phyloP scores from a whole-genome alignment of 2,888 invertebrate species.

The Eupsilia transversa region DNA sequence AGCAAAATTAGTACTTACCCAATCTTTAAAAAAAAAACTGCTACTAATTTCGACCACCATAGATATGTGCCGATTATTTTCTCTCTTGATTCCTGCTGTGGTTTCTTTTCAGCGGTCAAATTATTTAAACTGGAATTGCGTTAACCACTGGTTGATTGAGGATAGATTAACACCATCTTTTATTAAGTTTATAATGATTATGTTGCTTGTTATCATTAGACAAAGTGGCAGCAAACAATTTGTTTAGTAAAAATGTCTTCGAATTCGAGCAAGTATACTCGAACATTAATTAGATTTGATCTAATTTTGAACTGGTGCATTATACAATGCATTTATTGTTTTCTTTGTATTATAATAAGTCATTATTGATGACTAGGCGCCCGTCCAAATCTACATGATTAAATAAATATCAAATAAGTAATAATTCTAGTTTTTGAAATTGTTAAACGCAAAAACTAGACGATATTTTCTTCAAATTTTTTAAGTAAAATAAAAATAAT shows the following conservation, averaged over 20 bases:
- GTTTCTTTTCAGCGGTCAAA: neutral
- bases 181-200: conserved; percentile 13
- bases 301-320: conserved; percentile 55
- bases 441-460: conserved; percentile 18
- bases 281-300: conserved; percentile 56
- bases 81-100: neutral
- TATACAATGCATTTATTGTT: conserved; percentile 55
- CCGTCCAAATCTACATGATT: conserved; percentile 46
- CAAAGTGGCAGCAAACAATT: neutral
- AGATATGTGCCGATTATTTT: neutral
- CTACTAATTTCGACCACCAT: neutral
- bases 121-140: neutral
- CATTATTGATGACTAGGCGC: neutral
- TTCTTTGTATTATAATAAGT: neutral
- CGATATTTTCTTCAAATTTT: conserved; percentile 46
- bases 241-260: neutral
- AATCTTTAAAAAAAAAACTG: neutral
- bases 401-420: conserved; percentile 5
- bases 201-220: conserved; percentile 3
- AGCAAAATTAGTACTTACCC: neutral
- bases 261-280: conserved; percentile 13
- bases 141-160: neutral
- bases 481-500: conserved; percentile 20
- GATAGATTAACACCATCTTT: neutral
- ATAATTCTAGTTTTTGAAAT: conserved; percentile 47